phyloP scores from a whole-genome alignment of 2,113 vertebrate genomes.

The Cheilinus undulatus region DNA sequence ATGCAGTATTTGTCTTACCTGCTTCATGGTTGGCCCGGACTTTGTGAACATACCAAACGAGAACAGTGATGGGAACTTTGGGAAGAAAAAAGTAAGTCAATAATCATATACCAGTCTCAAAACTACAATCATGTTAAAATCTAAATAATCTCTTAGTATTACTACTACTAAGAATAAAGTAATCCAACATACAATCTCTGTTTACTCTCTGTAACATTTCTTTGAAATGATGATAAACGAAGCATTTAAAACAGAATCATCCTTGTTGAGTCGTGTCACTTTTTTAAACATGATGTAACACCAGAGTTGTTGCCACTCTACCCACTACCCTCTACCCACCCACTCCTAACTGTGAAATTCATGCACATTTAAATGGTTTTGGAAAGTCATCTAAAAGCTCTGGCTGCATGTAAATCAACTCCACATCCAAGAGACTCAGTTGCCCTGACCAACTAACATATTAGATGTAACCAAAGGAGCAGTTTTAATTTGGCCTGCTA shows the following conservation, averaged over 20 bases:
- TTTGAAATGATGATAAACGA: not conserved
- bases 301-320: not conserved
- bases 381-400: not conserved
- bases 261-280: not conserved
- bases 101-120: not conserved
- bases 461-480: not conserved
- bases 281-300: not conserved
- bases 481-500: no score
- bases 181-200: no score
- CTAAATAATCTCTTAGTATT: no score
- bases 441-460: not conserved
- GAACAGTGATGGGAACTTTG: constrained; percentile 89
- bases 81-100: not conserved
- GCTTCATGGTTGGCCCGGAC: constrained; percentile 89
- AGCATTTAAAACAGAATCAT: not conserved
- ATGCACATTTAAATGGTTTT: not conserved
- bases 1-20: constrained; percentile 80
- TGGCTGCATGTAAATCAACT: not conserved
- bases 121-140: not conserved
- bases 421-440: not conserved
- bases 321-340: not conserved
- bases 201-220: not conserved
- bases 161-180: no score
- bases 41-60: constrained; percentile 87
- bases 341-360: not conserved